A percentile compares a stretch with the other conserved stretches of the same genome.
phyloP scores from a whole-genome alignment of 2,888 invertebrate species.

The Adelphocoris suturalis region DNA sequence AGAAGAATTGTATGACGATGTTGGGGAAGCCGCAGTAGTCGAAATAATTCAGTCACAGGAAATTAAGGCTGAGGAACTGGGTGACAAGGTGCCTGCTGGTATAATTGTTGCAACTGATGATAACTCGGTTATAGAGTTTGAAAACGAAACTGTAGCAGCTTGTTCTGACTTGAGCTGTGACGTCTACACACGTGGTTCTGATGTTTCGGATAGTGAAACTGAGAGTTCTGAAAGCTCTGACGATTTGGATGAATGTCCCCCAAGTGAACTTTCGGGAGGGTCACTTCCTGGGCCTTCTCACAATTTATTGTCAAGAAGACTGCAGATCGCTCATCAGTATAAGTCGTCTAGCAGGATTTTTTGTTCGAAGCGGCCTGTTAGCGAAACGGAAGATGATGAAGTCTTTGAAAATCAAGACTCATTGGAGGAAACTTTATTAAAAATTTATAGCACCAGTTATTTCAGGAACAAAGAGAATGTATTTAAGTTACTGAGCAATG shows the following conservation, averaged over 20 bases:
- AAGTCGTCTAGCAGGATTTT: background rate
- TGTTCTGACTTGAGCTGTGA: background rate
- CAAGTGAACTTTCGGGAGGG: background rate
- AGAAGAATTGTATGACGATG: background rate
- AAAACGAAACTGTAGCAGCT: background rate
- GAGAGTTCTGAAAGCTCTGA: background rate
- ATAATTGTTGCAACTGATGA: background rate
- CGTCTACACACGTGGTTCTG: background rate
- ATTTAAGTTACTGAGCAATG: constrained; percentile 25
- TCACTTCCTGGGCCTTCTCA: background rate
- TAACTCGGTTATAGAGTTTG: background rate
- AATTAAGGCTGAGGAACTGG: background rate
- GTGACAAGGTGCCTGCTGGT: background rate
- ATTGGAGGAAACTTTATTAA: constrained; percentile 15
- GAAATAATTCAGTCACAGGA: background rate
- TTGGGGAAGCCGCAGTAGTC: background rate
- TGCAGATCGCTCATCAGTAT: background rate
- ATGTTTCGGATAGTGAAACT: background rate
- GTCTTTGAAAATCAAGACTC: background rate
- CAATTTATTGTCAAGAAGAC: background rate
- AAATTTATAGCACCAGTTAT: constrained; percentile 42
- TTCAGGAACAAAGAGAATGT: constrained; percentile 41
- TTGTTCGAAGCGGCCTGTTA: background rate
- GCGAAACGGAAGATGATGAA: background rate
- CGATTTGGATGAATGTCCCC: constrained; percentile 5